Evolutionary conservation across 53 echinoderm and acorn worm genomes (phyloP).

Genomic region (Zoroaster sp.): DNA sequence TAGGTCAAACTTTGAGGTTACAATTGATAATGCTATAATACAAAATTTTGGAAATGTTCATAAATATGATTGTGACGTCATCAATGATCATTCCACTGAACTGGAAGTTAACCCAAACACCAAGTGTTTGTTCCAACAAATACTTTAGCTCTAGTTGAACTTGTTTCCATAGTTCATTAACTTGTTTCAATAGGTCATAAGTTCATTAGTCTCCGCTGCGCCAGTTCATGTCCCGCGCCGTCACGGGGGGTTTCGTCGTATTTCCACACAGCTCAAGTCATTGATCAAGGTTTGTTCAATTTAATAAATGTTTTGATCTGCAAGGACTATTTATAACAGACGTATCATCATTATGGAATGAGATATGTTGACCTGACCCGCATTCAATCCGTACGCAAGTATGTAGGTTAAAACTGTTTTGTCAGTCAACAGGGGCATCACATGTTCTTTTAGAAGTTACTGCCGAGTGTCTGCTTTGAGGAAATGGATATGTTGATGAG

Average conservation of each 20-base stretch:
- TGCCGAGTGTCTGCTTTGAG: background rate
- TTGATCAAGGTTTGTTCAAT: constrained; percentile 6
- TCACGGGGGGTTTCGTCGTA: background rate
- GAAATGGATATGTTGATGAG: too few relatives aligned
- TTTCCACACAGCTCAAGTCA: background rate
- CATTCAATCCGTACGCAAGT: background rate
- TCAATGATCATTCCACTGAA: too few relatives aligned
- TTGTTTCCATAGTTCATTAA: background rate
- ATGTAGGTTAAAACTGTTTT: constrained; percentile 8
- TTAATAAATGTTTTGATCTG: constrained; percentile 18
- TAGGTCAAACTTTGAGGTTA: too few relatives aligned
- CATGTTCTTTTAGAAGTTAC: background rate
- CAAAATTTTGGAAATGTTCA: too few relatives aligned
- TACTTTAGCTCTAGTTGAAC: background rate
- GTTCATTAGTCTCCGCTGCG: background rate
- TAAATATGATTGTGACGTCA: too few relatives aligned
- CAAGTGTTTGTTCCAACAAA: too few relatives aligned
- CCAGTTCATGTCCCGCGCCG: background rate
- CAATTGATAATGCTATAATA: too few relatives aligned
- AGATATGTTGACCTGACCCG: background rate
- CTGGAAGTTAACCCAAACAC: too few relatives aligned
- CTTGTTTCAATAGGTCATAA: background rate
- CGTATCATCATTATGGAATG: constrained; percentile 38
- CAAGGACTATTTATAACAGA: constrained; percentile 11
- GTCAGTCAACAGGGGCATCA: background rate